Evolutionary conservation across 2,888 invertebrate species (phyloP), one percentile per base, ranked within the genome.

Genomic region (Molorchus minor): DNA sequence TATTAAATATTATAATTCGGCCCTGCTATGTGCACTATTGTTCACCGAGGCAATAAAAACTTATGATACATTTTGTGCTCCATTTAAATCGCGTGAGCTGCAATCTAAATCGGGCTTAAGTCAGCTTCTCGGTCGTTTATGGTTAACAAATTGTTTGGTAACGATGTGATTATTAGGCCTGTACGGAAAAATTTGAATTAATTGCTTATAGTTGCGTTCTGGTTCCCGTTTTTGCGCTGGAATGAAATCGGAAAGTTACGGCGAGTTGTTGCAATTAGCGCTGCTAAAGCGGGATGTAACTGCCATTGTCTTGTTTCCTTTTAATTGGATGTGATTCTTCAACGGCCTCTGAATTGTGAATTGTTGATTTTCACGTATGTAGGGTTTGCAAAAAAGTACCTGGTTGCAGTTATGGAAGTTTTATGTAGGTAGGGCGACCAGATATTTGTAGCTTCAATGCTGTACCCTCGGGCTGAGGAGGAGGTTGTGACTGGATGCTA

Each of bases 1-100:
- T 70, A 71, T 72, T 71, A 71, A 71, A 71, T 71, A 75, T 76
- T 75, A 74, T 71, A 75, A 76, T 76, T 73, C 71, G 70, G 67
- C 58, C 65, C 69, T 61, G 74, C 71, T 74, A 72, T 76, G 76
- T 75, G 72, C 73, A 67, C 74, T 75, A 75, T 76, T 76, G 75
- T 73, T 71, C 68, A 68, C 60, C 21, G 45, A 43, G 58, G 65
- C 59, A 69, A 69, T 69, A 71, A 71, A 70, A 71, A 70, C 61
- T 69, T 69, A 68, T 58, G 68, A 64, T 58, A 65, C 52, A 67
- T 67, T 69, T 68, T 67, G 67, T 69, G 67, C 61, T 68, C 65
- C 67, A 64, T 67, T 67, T 67, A 63, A 65, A 69, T 65, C 62
- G 61, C 66, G 62, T 67, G 64, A 54, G 59, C 38, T 33, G 47